Conservation (phyloP, 30 jellyfish, hydroid and myxozoan genomes). For the Hydractinia symbiolongicarpus region DNA sequence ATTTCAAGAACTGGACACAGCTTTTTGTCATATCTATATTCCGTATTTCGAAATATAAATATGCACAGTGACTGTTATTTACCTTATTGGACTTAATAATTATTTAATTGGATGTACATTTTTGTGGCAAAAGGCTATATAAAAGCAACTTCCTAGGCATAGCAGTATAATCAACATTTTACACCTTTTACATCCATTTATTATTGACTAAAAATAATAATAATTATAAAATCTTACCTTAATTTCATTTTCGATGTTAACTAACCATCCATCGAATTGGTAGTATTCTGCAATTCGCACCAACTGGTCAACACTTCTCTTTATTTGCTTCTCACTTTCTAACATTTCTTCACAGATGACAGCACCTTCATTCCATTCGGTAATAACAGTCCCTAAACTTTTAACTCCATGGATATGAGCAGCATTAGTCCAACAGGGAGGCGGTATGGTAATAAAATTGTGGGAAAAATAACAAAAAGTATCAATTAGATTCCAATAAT, state of each 20-base stretch:
- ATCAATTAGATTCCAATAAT: constrained; percentile 76
- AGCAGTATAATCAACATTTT: no score
- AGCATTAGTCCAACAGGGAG: constrained; percentile 88
- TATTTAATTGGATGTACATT: no score
- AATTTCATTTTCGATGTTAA: constrained; percentile 71
- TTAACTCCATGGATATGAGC: constrained; percentile 85
- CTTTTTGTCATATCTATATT: no score
- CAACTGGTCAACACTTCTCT: constrained; percentile 51
- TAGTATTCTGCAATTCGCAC: constrained; percentile 73
- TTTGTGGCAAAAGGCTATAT: no score
- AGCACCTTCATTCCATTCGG: constrained; percentile 95
- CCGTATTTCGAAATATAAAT: no score
- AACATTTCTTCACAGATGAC: constrained; percentile 41
- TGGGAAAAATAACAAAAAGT: constrained; percentile 91
- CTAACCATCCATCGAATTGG: constrained; percentile 92
- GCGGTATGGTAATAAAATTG: constrained; percentile 89
- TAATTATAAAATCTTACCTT: constrained; percentile 29
- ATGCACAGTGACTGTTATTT: no score
- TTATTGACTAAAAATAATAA: neutral
- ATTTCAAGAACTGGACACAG: no score
- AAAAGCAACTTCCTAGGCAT: no score
- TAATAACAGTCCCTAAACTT: constrained; percentile 80
- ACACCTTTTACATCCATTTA: no score
- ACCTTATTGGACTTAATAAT: no score
- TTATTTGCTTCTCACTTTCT: constrained; percentile 22